A percentile compares a stretch with the other conserved stretches of the same genome.
Evolutionary conservation across 1,140 invertebrate species (phyloP).

Genomic region (Drosophila busckii): DNA sequence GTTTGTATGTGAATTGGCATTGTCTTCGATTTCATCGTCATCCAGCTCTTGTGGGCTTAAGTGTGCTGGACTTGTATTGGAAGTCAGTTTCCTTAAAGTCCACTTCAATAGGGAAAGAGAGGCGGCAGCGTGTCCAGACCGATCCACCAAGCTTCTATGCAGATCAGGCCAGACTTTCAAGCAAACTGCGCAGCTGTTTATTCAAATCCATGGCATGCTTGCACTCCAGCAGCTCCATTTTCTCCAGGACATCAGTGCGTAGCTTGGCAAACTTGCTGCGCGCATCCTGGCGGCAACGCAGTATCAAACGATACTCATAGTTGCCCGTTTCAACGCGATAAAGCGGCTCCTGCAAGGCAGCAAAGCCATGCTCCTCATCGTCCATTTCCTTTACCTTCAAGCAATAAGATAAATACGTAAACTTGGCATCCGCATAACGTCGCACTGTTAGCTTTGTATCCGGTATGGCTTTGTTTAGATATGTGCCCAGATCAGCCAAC

Average conservation of each 20-base stretch:
- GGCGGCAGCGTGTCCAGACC: conserved; percentile 85
- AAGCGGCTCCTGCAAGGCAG: conserved; percentile 95
- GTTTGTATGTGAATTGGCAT: conserved; percentile 10
- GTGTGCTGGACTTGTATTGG: conserved; percentile 87
- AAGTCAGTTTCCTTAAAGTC: conserved; percentile 95
- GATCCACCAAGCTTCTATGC: conserved; percentile 82
- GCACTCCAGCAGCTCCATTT: conserved; percentile 97
- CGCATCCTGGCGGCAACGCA: conserved; percentile 97
- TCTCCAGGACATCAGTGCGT: conserved; percentile 96
- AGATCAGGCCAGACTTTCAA: conserved; percentile 90
- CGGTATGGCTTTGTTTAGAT: conserved; percentile 97
- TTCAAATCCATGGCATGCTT: conserved; percentile 98
- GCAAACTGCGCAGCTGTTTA: conserved; percentile 88
- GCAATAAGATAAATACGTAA: conserved; percentile 99
- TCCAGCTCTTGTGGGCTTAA: conserved; percentile 80
- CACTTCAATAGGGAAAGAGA: conserved; percentile 97
- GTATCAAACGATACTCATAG: conserved; percentile 97
- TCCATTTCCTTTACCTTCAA: conserved; percentile 99
- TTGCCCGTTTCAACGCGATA: conserved; percentile 99
- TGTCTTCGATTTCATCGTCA: conserved; percentile 79
- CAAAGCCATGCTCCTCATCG: conserved; percentile 97
- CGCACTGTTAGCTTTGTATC: conserved; percentile 98
- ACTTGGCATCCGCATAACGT: conserved; percentile 98
- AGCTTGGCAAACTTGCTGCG: conserved; percentile 93
- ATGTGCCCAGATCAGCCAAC: conserved; percentile 95